Evolutionary conservation across 2,113 vertebrate species (phyloP).

Genomic region (Equus przewalskii): DNA sequence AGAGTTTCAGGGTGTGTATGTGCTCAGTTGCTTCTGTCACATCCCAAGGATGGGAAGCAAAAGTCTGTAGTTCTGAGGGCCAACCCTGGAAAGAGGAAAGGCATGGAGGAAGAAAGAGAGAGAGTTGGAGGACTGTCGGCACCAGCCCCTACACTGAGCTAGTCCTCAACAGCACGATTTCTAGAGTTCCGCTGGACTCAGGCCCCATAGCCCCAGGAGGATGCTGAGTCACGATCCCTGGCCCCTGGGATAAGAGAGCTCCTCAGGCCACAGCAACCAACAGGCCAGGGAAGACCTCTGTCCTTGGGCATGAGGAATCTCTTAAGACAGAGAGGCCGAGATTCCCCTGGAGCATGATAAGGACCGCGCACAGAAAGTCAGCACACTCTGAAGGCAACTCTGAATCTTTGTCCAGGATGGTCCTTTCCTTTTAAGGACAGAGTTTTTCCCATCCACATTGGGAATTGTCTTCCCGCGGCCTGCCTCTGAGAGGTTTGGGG

Average conservation of each 20-base stretch:
- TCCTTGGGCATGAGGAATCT: background rate
- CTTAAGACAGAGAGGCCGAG: background rate
- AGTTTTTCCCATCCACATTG: fast-evolving
- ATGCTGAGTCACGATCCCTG: no score
- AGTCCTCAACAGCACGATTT: background rate
- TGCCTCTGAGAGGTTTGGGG: background rate
- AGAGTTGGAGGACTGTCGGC: fast-evolving
- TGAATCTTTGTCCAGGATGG: background rate
- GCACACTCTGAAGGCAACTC: background rate
- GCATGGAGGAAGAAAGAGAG: no score
- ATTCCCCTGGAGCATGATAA: fast-evolving
- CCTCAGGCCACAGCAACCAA: background rate
- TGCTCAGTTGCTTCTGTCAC: background rate
- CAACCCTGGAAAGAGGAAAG: background rate
- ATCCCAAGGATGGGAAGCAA: background rate
- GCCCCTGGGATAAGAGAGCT: background rate
- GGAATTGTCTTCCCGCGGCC: background rate
- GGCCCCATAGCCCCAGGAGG: background rate
- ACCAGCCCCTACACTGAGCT: no score
- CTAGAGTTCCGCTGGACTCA: background rate
- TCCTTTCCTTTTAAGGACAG: background rate
- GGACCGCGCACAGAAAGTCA: background rate
- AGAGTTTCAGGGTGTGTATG: background rate
- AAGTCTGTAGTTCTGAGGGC: background rate
- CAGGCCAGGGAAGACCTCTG: background rate